A percentile compares a stretch with the other conserved stretches of the same genome.
These are phyloP conservation scores for Conus canariensis DNA, from an alignment of 2,888 invertebrate species.

Conservation along the genomic window DNA sequence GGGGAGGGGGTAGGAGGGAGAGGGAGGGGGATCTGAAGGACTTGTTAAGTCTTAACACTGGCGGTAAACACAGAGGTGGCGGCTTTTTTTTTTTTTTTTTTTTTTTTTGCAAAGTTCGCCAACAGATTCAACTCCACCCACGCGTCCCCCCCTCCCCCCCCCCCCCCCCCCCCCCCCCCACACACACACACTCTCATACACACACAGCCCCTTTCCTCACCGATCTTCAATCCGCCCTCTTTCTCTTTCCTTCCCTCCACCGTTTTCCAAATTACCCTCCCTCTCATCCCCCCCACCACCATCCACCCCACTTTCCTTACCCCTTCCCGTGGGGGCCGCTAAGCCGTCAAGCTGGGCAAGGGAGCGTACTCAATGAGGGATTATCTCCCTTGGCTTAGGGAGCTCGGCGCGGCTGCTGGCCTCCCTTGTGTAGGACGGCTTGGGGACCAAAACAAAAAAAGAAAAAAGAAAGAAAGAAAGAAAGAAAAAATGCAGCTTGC, in stretches of 20 bases:
- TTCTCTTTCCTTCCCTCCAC: not conserved
- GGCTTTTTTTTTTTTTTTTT: no score
- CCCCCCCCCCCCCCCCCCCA: no score
- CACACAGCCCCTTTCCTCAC: no score
- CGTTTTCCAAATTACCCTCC: not conserved
- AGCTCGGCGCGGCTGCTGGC: not conserved
- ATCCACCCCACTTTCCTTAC: not conserved
- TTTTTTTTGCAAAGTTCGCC: not conserved
- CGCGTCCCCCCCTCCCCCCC: no score
- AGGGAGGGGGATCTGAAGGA: no score
- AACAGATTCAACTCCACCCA: not conserved
- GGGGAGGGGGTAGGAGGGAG: no score
- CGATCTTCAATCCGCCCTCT: no score
- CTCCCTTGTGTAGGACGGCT: not conserved
- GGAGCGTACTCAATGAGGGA: conserved; percentile 13
- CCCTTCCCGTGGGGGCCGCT: not conserved
- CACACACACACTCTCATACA: no score
- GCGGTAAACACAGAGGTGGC: no score
- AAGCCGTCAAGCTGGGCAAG: not conserved
- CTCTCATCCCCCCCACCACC: not conserved
- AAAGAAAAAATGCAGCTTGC: not conserved
- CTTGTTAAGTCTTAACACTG: no score
- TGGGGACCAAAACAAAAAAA: no score
- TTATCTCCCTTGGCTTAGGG: not conserved
- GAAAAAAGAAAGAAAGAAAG: no score